Conservation (phyloP, 1,140 invertebrate genomes). For the Hylaeus anthracinus region DNA sequence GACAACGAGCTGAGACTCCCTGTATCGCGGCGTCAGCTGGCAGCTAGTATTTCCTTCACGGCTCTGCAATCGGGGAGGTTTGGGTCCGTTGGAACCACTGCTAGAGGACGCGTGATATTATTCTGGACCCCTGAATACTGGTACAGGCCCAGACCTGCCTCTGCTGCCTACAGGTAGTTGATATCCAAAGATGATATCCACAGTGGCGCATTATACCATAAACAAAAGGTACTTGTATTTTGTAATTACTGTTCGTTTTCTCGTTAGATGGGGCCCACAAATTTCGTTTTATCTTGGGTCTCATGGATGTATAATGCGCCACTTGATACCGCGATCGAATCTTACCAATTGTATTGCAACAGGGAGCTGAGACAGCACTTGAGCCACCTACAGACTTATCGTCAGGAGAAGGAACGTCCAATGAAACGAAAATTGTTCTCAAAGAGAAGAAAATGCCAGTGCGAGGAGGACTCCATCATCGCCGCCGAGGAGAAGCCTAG, state of each 20-base stretch:
- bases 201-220: too few species aligned
- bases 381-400: conserved; percentile 61
- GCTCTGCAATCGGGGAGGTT: conserved; percentile 62
- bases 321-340: too few species aligned
- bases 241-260: too few species aligned
- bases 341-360: not conserved
- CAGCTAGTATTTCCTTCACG: conserved; percentile 76
- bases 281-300: too few species aligned
- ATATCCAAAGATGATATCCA: not conserved
- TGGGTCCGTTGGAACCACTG: conserved; percentile 42
- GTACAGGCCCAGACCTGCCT: conserved; percentile 80
- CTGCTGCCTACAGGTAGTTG: conserved; percentile 72
- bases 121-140: conserved; percentile 84
- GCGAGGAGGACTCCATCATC: conserved; percentile 20
- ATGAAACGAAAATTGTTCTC: conserved; percentile 58
- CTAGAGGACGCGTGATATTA: conserved; percentile 70
- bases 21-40: conserved; percentile 77
- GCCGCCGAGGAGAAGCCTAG: conserved; percentile 57
- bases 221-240: too few species aligned
- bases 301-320: too few species aligned
- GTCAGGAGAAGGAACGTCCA: conserved; percentile 47
- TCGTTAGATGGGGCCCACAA: too few species aligned
- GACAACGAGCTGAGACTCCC: conserved; percentile 75
- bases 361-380: conserved; percentile 77
- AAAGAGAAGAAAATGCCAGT: conserved; percentile 38